A percentile compares a stretch with the other conserved stretches of the same genome.
Conservation (phyloP, 2,888 invertebrate genomes). For the Eulithis prunata region DNA sequence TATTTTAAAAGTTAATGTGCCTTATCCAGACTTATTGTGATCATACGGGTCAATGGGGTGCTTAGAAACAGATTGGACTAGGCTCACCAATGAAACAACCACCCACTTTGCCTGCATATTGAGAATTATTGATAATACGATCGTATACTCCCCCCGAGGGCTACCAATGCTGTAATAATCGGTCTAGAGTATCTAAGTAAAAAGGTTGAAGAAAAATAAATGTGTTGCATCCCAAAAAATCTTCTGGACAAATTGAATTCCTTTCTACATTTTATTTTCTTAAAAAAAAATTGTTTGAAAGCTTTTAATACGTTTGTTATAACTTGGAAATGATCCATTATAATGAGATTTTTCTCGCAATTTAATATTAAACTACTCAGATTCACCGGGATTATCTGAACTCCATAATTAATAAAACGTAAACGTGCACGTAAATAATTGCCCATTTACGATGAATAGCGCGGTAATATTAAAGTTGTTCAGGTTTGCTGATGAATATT, state of each 20-base stretch:
- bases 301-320: too few species aligned
- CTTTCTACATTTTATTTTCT: too few species aligned
- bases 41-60: constrained; percentile 27
- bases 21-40: constrained; percentile 16
- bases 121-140: constrained; percentile 8
- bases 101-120: constrained; percentile 17
- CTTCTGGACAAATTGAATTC: too few species aligned
- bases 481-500: neutral
- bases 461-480: neutral
- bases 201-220: too few species aligned
- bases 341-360: neutral
- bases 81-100: constrained; percentile 16
- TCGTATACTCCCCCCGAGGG: neutral
- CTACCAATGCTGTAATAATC: neutral
- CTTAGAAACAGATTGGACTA: constrained; percentile 21
- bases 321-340: too few species aligned
- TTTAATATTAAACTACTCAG: neutral
- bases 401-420: neutral
- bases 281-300: too few species aligned
- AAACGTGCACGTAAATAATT: too few species aligned
- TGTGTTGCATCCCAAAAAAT: too few species aligned
- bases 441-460: neutral
- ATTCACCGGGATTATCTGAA: neutral
- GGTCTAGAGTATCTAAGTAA: too few species aligned
- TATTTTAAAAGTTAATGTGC: constrained; percentile 12